Evolutionary conservation across 1,140 invertebrate species (phyloP), one percentile per base, ranked within the genome.

Genomic region (Dendroctonus valens): DNA sequence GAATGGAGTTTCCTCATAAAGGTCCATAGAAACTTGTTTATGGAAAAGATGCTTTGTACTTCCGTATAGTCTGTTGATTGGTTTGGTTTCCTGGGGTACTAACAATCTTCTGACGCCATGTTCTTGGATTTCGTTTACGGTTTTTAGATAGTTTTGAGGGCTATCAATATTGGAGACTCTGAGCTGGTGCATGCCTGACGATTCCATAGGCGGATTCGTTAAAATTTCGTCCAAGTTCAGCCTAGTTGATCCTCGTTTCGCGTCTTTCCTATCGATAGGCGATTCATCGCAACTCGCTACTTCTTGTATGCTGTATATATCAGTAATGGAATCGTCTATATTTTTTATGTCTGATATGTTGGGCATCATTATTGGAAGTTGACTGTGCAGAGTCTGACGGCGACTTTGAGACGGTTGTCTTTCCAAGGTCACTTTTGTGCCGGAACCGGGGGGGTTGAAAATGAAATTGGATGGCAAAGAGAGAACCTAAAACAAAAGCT

Each of bases 401-500:
- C 75, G 67, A 6, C 63, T 63, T 59, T 70, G 66, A 3, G 73
- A 68, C 9, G 67, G 65, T 42, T 74, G 70, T 15, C 62, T 68
- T 63, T 76, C 37, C 70, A 11, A 71, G 59, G 26, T 54, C 61
- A 6, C 61, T 55, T 42, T 70, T 73, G 11, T 67, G 67, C 74
- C 76, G 26, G 39, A 37, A n/a, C 77, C 77, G 11, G 86, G 85
- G 68, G 86, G 85, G 78, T 87, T 87, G 76, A 87, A 88, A 7
- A 82, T 87, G 76, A 88, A 89, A 76, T 88, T 87, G 39, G 86
- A 83, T 59, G 86, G 87, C 41, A 88, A 80, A 40, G 86, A 88
- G 42, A 84, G 82, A 75, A 88, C 86, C 81, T 88, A 60, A 37
- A 67, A 67, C 48, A 9, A 46, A 55, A 55, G 41, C 12, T 52